Evolutionary conservation across 2,797 vertebrate species (phyloP).

Genomic region (Anomalospiza imberbis): DNA sequence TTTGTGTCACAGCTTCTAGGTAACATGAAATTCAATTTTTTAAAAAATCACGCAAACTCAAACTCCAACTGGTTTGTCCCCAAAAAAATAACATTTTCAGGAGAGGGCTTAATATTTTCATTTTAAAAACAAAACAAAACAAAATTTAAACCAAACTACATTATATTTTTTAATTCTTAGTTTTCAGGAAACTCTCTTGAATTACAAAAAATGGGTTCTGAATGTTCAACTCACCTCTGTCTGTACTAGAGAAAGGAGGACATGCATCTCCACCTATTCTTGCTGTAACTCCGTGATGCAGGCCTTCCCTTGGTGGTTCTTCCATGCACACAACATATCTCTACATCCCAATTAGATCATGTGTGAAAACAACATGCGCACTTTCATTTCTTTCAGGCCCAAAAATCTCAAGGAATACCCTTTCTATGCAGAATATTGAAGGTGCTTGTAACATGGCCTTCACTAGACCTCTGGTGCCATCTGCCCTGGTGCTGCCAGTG

Average conservation of each 20-base stretch:
- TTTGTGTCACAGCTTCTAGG: neutral
- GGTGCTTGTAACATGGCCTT: neutral
- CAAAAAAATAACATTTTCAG: neutral
- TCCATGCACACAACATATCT: neutral
- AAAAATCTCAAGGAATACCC: neutral
- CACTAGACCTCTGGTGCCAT: neutral
- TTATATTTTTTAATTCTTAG: neutral
- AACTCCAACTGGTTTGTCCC: neutral
- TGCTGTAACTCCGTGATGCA: neutral
- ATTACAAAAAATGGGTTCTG: neutral
- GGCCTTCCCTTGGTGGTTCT: neutral
- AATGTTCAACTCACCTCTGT: neutral
- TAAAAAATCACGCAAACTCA: neutral
- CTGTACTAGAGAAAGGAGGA: neutral
- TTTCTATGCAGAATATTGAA: neutral
- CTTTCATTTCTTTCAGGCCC: neutral
- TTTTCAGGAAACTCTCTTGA: neutral
- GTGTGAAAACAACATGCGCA: neutral
- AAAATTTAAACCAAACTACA: neutral
- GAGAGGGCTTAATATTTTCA: neutral
- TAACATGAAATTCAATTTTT: neutral
- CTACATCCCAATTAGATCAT: neutral
- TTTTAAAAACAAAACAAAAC: neutral
- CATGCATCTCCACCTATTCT: neutral
- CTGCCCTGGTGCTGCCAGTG: neutral